Evolutionary conservation across 1,140 invertebrate species (phyloP), one percentile per base, ranked within the genome.

Genomic region (Pogonus chalceus): DNA sequence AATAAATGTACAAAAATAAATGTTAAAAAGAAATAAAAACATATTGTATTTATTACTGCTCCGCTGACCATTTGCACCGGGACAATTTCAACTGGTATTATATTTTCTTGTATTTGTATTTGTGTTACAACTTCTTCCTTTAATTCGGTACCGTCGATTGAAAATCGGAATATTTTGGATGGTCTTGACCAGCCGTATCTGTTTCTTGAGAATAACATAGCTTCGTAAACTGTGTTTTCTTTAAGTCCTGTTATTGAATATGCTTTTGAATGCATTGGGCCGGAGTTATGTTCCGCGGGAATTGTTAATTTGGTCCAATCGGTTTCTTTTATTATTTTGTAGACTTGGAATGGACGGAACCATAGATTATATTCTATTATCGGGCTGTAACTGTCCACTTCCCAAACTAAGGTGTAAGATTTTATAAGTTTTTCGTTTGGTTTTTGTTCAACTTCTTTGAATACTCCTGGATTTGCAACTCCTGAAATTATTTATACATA

Each of bases 361-460:
- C 78, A 80, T 10, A 87, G 74, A 48, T 80, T 79, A 56, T 86
- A 87, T 63, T 86, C 80, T 22, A 82, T 80, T 18, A 87, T 81
- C 0, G 79, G 76, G n/a, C 78, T 81, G 60, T 85, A 87, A 51
- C 83, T 87, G 59, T 87, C 83, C 2, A 85, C 83, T 63, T 85
- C 81, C 85, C 85, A 88, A 35, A 84, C 79, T 1, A 88, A 75
- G 10, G 80, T 84, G 62, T 81, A 82, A 9, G 77, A 76, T 22
- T 69, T 70, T 48, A 66, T 69, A 0, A 65, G 65, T 0, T 69
- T 63, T 43, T 66, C 54, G 14, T 58, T 47, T 26, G 65, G 60
- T 54, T 66, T 66, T n/a, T 66, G 62, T 37, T 68, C 64, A 7
- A 73, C 72, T 49, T 71, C 76, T 50, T 76, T 84, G 49, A 84